A percentile compares a stretch with the other conserved stretches of the same genome.
These are phyloP conservation scores for Atrina japonica DNA, from an alignment of 2,888 invertebrate species.

Conservation along the genomic window DNA sequence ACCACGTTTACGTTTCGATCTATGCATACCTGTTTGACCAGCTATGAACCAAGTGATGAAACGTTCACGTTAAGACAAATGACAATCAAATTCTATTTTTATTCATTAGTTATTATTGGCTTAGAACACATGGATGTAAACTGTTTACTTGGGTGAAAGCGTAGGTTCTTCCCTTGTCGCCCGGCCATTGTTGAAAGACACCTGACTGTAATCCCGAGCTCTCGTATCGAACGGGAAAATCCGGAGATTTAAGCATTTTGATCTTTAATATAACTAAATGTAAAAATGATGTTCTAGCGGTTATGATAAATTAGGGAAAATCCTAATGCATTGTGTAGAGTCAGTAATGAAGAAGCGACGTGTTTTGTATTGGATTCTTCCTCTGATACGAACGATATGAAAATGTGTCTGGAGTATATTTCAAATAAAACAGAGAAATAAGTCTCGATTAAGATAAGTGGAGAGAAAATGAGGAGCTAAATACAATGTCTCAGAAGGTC, in stretches of 20 bases:
- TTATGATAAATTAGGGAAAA: slow-evolving; percentile 22
- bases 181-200: slow-evolving; percentile 26
- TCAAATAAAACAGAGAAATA: too few species aligned
- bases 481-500: too few species aligned
- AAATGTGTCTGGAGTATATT: too few species aligned
- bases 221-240: slow-evolving; percentile 1
- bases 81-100: slow-evolving; percentile 32
- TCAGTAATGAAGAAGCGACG: too few species aligned
- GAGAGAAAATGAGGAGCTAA: too few species aligned
- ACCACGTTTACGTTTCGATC: background rate
- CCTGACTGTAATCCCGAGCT: slow-evolving; percentile 25
- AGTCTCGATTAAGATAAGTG: too few species aligned
- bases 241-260: slow-evolving; percentile 26
- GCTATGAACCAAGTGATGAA: slow-evolving; percentile 29
- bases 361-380: too few species aligned
- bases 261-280: slow-evolving; percentile 32
- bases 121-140: slow-evolving; percentile 29
- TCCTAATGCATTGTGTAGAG: background rate
- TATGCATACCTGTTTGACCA: slow-evolving; percentile 16
- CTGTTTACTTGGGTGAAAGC: slow-evolving; percentile 25
- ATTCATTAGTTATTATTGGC: slow-evolving; percentile 38
- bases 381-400: too few species aligned
- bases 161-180: slow-evolving; percentile 20
- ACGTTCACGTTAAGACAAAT: slow-evolving; percentile 36
- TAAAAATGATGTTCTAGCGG: slow-evolving; percentile 26